A percentile compares a stretch with the other conserved stretches of the same genome.
Evolutionary conservation across 2,113 vertebrate genomes (phyloP).

Genomic region (Nycticorax nycticorax): DNA sequence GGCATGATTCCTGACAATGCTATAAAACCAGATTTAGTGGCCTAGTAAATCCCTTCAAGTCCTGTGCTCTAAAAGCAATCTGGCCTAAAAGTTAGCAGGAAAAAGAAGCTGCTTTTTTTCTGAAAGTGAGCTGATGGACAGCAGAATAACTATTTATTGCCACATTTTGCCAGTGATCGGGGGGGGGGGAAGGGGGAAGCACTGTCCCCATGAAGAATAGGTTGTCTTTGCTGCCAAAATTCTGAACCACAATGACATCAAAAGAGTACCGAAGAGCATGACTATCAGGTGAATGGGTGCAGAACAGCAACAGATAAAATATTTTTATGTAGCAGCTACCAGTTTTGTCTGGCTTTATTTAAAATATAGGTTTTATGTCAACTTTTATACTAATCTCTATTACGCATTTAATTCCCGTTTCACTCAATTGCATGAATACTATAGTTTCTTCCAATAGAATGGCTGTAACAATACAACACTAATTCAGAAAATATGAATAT

Average conservation of each 20-base stretch:
- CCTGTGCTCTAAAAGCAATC: neutral
- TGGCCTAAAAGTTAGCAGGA: neutral
- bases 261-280: neutral
- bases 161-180: neutral
- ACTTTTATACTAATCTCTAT: neutral
- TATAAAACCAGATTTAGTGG: neutral
- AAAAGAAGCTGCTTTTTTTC: neutral
- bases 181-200: accelerated
- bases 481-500: constrained; percentile 57
- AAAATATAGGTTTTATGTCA: neutral
- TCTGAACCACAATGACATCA: neutral
- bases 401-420: neutral
- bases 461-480: constrained; percentile 27
- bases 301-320: neutral
- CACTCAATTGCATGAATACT: neutral
- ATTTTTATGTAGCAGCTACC: neutral
- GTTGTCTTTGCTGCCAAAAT: neutral
- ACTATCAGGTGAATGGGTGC: neutral
- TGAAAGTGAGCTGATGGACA: neutral
- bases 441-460: constrained; percentile 23
- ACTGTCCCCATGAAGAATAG: neutral
- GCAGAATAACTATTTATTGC: neutral
- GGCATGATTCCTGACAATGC: neutral
- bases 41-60: neutral
- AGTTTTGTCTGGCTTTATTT: neutral